Conservation (phyloP, 2,888 invertebrate genomes). For the Marronus borbonicus region DNA sequence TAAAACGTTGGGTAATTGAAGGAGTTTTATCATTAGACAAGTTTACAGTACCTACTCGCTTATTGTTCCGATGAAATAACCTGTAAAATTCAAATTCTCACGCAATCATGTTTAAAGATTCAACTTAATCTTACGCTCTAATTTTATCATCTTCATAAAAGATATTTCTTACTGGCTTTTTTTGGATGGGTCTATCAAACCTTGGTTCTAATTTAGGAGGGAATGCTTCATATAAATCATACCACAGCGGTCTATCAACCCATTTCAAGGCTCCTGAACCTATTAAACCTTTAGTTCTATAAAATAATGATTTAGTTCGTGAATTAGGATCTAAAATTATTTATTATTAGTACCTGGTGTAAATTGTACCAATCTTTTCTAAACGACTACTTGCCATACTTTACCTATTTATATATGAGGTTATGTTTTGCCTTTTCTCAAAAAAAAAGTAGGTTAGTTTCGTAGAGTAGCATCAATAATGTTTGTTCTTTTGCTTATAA, state of each 20-base stretch:
- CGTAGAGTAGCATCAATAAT: too few species aligned
- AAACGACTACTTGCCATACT: conserved; percentile 80
- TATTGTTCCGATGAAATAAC: conserved; percentile 77
- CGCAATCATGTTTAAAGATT: background rate
- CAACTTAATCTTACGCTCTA: conserved; percentile 73
- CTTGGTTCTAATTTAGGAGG: conserved; percentile 90
- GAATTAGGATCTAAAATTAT: background rate
- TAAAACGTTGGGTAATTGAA: conserved; percentile 75
- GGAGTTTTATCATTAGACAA: conserved; percentile 72
- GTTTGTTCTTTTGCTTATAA: too few species aligned
- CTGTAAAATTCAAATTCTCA: conserved; percentile 70
- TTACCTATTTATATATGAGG: background rate
- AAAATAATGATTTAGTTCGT: conserved; percentile 56
- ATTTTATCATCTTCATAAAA: conserved; percentile 88
- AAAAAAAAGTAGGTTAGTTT: background rate
- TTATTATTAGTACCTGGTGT: conserved; percentile 73
- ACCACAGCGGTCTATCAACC: conserved; percentile 94
- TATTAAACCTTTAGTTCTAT: conserved; percentile 84
- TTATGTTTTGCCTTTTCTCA: background rate
- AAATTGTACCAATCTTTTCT: conserved; percentile 83
- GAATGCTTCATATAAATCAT: conserved; percentile 90
- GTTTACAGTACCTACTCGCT: conserved; percentile 73
- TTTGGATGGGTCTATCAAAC: conserved; percentile 79
- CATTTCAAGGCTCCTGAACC: conserved; percentile 84
- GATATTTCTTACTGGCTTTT: conserved; percentile 78